Conservation (phyloP, 2,888 invertebrate species). For the Agriopis aurantiaria region DNA sequence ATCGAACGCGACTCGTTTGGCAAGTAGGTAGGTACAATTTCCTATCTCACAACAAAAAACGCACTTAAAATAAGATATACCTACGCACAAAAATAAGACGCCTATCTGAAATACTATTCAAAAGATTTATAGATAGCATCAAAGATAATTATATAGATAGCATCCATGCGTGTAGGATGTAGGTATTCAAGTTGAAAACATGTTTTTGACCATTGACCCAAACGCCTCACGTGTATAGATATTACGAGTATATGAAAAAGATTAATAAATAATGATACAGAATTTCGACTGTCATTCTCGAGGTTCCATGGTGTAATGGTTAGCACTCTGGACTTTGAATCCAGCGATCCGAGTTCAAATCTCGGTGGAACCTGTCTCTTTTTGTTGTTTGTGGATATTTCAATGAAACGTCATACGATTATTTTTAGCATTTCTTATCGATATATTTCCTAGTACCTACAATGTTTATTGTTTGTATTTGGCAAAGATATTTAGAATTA, state of each 20-base stretch:
- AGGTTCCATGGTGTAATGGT: constrained; percentile 91
- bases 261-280: constrained; percentile 13
- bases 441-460: background rate
- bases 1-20: no score
- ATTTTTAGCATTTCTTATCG: background rate
- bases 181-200: constrained; percentile 1
- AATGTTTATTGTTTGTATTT: constrained; percentile 1
- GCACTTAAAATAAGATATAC: no score
- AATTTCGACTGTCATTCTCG: constrained; percentile 29
- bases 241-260: constrained; percentile 2
- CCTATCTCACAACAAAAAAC: no score
- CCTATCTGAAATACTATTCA: no score
- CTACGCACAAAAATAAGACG: no score
- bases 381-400: constrained; percentile 25
- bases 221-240: constrained; percentile 1
- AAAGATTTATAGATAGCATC: no score
- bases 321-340: constrained; percentile 93
- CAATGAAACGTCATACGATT: background rate
- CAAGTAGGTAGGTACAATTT: no score
- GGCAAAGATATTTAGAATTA: background rate
- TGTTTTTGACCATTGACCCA: constrained; percentile 27
- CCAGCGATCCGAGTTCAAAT: constrained; percentile 93
- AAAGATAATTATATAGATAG: no score
- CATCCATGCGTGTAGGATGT: no score
- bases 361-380: constrained; percentile 89